Conservation (phyloP, 2,113 vertebrate genomes). For the Tiliqua scincoides region DNA sequence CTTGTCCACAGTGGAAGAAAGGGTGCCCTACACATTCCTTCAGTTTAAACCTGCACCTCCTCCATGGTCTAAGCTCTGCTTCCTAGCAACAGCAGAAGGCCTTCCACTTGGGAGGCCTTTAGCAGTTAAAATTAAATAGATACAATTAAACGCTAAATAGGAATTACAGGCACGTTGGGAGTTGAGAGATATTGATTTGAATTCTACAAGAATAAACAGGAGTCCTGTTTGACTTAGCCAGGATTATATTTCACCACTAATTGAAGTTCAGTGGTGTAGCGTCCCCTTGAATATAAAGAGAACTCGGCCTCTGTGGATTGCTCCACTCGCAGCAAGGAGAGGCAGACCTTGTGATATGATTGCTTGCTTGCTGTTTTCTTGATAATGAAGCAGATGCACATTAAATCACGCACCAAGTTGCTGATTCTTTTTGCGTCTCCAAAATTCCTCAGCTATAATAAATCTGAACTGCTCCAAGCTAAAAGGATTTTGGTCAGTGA, state of each 20-base stretch:
- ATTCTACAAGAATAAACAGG: slow-evolving; percentile 50
- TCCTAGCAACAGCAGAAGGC: not conserved
- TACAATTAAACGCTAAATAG: slow-evolving; percentile 44
- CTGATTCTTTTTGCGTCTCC: slow-evolving; percentile 9
- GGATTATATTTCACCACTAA: slow-evolving; percentile 60
- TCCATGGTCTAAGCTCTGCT: not conserved
- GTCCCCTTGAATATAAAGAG: slow-evolving; percentile 42
- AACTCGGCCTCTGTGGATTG: not conserved
- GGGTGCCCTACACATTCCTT: too few species aligned
- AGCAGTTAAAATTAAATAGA: slow-evolving; percentile 37
- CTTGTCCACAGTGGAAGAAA: not conserved
- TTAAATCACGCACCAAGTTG: not conserved
- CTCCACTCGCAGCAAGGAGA: not conserved
- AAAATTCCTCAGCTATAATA: not conserved
- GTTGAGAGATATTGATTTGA: slow-evolving; percentile 23
- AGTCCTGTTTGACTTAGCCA: slow-evolving; percentile 40
- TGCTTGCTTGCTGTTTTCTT: not conserved
- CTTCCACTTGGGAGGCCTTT: slow-evolving; percentile 4
- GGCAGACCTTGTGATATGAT: not conserved
- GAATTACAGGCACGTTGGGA: slow-evolving; percentile 39
- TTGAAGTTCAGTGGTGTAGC: slow-evolving; percentile 41
- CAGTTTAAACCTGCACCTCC: not conserved
- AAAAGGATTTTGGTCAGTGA: slow-evolving; percentile 20
- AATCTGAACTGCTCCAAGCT: slow-evolving; percentile 29
- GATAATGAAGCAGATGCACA: not conserved